Conservation (phyloP, 1,140 invertebrate genomes). For the Hylaeus volcanicus region DNA sequence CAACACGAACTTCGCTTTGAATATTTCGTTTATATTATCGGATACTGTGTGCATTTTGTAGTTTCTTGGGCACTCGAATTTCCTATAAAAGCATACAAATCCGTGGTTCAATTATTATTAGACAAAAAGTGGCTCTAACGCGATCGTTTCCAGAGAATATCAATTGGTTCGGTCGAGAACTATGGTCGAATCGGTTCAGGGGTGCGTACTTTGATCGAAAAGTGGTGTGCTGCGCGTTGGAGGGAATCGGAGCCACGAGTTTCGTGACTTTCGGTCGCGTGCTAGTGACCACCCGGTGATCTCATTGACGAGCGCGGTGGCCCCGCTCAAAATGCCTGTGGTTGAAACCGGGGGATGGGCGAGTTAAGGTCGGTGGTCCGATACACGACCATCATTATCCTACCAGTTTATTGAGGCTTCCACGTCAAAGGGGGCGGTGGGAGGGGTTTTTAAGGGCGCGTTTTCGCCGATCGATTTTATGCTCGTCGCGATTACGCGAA, state of each 20-base stretch:
- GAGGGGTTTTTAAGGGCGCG: conserved; percentile 13
- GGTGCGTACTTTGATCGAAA: background rate
- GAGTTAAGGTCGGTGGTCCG: conserved; percentile 43
- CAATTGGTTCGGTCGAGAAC: background rate
- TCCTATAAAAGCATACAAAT: too few species aligned
- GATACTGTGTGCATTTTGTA: too few species aligned
- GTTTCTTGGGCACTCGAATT: too few species aligned
- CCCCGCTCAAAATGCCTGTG: conserved; percentile 45
- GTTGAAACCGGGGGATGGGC: conserved; percentile 39
- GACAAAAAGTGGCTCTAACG: background rate
- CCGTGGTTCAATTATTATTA: too few species aligned
- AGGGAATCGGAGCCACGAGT: conserved; percentile 8
- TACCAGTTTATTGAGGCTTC: conserved; percentile 36
- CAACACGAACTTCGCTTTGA: too few species aligned
- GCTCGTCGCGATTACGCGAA: background rate
- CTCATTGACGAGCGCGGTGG: conserved; percentile 42
- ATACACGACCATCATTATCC: conserved; percentile 48
- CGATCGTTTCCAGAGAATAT: background rate
- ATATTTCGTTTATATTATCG: too few species aligned
- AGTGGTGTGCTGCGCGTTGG: background rate
- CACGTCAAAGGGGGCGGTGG: conserved; percentile 20
- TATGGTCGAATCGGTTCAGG: background rate
- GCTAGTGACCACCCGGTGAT: conserved; percentile 39
- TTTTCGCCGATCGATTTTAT: conserved; percentile 4
- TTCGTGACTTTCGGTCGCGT: conserved; percentile 37